phyloP scores from a whole-genome alignment of 1,140 invertebrate species.

The Argopecten irradians region DNA sequence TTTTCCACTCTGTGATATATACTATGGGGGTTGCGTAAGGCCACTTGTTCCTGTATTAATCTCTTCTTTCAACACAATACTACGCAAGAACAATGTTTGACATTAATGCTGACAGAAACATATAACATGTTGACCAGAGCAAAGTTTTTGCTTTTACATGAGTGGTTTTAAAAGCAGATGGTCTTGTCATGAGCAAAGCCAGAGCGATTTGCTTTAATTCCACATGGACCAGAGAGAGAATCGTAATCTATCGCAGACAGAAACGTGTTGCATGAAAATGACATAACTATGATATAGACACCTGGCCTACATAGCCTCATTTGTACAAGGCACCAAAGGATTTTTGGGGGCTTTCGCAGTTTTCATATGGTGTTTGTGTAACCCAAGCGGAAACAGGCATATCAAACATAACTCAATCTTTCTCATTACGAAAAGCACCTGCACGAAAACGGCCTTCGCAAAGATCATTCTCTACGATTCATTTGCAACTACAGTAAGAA shows the following conservation, averaged over 20 bases:
- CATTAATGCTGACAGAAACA: constrained; percentile 11
- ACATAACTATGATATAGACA: constrained; percentile 18
- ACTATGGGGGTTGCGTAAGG: background rate
- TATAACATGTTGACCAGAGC: constrained; percentile 2
- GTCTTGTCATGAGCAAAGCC: constrained; percentile 14
- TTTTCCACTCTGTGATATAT: background rate
- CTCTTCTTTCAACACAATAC: constrained; percentile 3
- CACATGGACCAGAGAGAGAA: constrained; percentile 12
- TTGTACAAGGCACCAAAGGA: background rate
- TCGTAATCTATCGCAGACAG: constrained; percentile 15
- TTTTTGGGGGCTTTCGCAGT: background rate
- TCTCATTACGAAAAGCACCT: constrained; percentile 21
- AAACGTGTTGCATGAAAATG: constrained; percentile 21
- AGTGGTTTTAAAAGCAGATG: constrained; percentile 15
- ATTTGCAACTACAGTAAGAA: constrained; percentile 14
- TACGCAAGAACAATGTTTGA: background rate
- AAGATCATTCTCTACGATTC: constrained; percentile 17
- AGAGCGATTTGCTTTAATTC: constrained; percentile 4
- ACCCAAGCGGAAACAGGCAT: constrained; percentile 14
- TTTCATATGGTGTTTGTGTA: constrained; percentile 18
- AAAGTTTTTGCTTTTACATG: background rate
- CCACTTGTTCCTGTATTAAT: constrained; percentile 15
- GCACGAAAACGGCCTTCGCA: background rate
- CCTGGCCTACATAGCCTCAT: background rate
- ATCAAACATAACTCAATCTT: constrained; percentile 23